These are phyloP conservation scores for Amphimallon solstitiale DNA, from an alignment of 2,888 invertebrate species.

Conservation along the genomic window DNA sequence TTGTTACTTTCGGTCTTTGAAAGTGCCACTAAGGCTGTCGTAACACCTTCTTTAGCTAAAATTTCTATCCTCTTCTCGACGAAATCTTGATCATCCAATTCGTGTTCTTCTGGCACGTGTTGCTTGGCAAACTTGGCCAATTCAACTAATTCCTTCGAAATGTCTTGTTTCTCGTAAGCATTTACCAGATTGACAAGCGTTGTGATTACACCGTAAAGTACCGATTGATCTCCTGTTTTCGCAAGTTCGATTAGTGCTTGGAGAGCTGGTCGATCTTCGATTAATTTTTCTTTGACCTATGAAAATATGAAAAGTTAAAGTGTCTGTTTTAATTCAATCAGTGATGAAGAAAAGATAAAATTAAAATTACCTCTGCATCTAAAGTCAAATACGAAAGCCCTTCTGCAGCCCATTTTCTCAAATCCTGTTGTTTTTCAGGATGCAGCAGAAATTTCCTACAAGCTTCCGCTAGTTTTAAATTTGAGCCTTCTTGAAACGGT, in stretches of 20 bases:
- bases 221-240: slow-evolving; percentile 86
- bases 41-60: slow-evolving; percentile 87
- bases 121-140: slow-evolving; percentile 99
- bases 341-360: not conserved
- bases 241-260: slow-evolving; percentile 90
- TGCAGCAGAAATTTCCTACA: slow-evolving; percentile 92
- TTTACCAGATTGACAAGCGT: slow-evolving; percentile 97
- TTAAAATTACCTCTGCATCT: slow-evolving; percentile 80
- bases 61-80: slow-evolving; percentile 79
- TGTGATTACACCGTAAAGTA: slow-evolving; percentile 90
- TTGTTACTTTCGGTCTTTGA: slow-evolving; percentile 94
- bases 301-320: not conserved
- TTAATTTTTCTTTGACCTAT: slow-evolving; percentile 91
- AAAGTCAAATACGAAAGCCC: slow-evolving; percentile 95
- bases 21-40: slow-evolving; percentile 87
- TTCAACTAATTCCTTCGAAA: slow-evolving; percentile 96
- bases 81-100: slow-evolving; percentile 89
- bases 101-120: slow-evolving; percentile 97
- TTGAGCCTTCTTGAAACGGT: slow-evolving; percentile 96
- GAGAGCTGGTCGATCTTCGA: slow-evolving; percentile 85
- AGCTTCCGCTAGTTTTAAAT: slow-evolving; percentile 90
- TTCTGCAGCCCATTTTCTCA: slow-evolving; percentile 96
- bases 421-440: slow-evolving; percentile 86
- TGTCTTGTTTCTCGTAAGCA: slow-evolving; percentile 96
- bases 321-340: no score